A percentile compares a stretch with the other conserved stretches of the same genome.
Evolutionary conservation across 1,140 invertebrate genomes (phyloP).

Genomic region (Bombus cullumanus): DNA sequence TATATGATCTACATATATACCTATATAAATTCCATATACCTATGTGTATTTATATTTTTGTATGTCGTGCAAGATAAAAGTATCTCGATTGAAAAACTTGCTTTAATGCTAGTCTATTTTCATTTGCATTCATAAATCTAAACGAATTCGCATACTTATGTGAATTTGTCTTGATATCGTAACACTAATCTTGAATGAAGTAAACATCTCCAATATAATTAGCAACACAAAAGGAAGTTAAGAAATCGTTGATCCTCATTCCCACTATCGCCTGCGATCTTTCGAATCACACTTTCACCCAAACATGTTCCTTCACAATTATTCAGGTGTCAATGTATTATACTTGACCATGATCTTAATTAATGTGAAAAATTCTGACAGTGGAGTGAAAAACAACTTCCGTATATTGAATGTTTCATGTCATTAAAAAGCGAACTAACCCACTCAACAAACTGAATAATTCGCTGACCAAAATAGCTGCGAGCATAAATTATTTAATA

Average conservation of each 20-base stretch:
- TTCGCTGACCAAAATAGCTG: too few species aligned
- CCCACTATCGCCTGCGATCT: slow-evolving; percentile 4
- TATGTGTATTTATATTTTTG: too few species aligned
- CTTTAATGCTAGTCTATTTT: not conserved
- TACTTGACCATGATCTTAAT: slow-evolving; percentile 55
- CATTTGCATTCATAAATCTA: not conserved
- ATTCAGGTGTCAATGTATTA: slow-evolving; percentile 9
- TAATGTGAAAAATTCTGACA: slow-evolving; percentile 20
- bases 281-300: slow-evolving; percentile 22
- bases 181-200: slow-evolving; percentile 45
- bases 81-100: not conserved
- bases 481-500: too few species aligned
- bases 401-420: too few species aligned
- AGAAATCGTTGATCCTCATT: slow-evolving; percentile 33
- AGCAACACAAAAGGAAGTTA: slow-evolving; percentile 50
- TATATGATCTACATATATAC: not conserved
- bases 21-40: not conserved
- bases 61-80: not conserved
- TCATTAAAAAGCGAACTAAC: too few species aligned
- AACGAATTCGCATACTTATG: not conserved
- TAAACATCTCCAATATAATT: slow-evolving; percentile 68
- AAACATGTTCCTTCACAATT: slow-evolving; percentile 30
- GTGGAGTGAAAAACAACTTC: not conserved
- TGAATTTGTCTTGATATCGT: slow-evolving; percentile 24
- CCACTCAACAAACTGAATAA: too few species aligned